Conservation (phyloP, 2,888 invertebrate genomes). For the Drosophila mayaguana region DNA sequence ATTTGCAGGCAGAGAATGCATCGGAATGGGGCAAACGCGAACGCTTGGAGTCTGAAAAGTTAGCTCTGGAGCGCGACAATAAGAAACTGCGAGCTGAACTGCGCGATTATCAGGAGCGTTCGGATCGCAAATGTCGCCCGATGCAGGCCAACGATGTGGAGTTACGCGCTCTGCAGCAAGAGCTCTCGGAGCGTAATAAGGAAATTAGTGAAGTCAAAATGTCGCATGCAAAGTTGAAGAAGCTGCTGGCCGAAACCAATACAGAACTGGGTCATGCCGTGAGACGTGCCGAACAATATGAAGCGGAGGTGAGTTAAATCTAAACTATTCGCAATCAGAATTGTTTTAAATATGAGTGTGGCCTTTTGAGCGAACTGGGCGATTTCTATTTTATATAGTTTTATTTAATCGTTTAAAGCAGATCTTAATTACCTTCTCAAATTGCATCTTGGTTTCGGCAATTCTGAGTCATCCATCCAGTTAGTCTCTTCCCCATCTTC, state of each 20-base stretch:
- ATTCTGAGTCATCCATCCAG: too few species aligned
- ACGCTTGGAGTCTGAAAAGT: slow-evolving; percentile 94
- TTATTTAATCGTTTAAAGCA: not conserved
- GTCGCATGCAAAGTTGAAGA: slow-evolving; percentile 90
- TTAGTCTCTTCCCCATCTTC: not conserved
- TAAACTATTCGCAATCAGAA: not conserved
- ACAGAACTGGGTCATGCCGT: slow-evolving; percentile 92
- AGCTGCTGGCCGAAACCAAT: slow-evolving; percentile 92
- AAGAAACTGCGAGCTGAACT: slow-evolving; percentile 91
- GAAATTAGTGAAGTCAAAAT: slow-evolving; percentile 91
- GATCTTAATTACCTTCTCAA: not conserved
- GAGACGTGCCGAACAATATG: slow-evolving; percentile 92
- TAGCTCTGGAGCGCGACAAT: slow-evolving; percentile 94
- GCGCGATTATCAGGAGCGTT: slow-evolving; percentile 88
- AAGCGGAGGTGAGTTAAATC: slow-evolving; percentile 86
- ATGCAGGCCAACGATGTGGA: slow-evolving; percentile 88
- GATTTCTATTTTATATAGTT: too few species aligned
- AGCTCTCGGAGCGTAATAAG: slow-evolving; percentile 89
- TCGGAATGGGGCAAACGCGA: slow-evolving; percentile 97
- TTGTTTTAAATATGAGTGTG: not conserved
- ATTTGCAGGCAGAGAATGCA: slow-evolving; percentile 95
- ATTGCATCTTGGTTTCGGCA: not conserved
- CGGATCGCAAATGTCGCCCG: slow-evolving; percentile 89
- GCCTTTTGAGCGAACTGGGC: not conserved
- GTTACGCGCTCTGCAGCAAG: slow-evolving; percentile 88